These are phyloP conservation scores for Poecilus cupreus DNA, from an alignment of 2,888 invertebrate genomes.

Conservation along the genomic window DNA sequence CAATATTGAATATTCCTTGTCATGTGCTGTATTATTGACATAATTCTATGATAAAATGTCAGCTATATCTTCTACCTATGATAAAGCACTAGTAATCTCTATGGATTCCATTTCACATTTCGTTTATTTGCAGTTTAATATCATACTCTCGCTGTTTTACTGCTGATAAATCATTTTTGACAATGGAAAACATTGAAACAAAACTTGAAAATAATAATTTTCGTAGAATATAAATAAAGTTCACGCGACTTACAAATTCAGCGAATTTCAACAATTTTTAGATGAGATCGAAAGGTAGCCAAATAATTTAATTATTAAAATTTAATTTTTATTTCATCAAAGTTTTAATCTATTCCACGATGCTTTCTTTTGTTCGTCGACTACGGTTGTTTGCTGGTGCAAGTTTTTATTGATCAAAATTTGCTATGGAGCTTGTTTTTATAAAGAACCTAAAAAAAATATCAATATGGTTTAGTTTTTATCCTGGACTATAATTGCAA, in stretches of 20 bases:
- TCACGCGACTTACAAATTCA: too few relatives aligned
- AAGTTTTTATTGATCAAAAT: constrained; percentile 17
- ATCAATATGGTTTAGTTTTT: neutral
- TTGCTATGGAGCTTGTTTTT: neutral
- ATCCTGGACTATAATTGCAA: neutral
- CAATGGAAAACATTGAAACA: constrained; percentile 2
- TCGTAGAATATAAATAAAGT: too few relatives aligned
- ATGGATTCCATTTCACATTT: constrained; percentile 18
- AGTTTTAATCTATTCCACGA: neutral
- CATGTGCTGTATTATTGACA: constrained; percentile 17
- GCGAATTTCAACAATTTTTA: too few relatives aligned
- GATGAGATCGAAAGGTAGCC: too few relatives aligned
- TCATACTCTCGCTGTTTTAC: neutral
- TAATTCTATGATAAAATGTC: constrained; percentile 21
- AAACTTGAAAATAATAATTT: neutral
- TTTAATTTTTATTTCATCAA: neutral
- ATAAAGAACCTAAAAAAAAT: neutral
- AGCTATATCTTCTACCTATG: constrained; percentile 28
- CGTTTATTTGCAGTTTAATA: constrained; percentile 31
- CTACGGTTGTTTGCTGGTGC: neutral
- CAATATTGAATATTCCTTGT: constrained; percentile 10
- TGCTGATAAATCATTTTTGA: constrained; percentile 12
- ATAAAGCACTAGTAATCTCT: constrained; percentile 17
- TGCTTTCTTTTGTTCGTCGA: neutral
- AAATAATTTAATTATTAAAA: neutral